Conservation (phyloP, 2,888 invertebrate species). For the Rhingia rostrata region DNA sequence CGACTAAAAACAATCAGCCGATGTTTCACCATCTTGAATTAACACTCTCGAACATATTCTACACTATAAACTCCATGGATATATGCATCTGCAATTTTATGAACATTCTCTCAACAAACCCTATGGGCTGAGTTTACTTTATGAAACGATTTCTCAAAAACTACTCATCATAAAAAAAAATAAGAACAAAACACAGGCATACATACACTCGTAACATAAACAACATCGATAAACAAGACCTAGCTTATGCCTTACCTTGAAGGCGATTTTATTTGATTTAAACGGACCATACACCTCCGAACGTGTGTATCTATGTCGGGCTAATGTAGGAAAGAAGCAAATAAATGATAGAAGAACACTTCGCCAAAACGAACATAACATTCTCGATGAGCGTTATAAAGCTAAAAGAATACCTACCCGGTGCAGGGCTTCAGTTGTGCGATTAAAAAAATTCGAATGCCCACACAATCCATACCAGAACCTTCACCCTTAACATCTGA, state of each 20-base stretch:
- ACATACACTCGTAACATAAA: background rate
- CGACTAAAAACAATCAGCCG: no score
- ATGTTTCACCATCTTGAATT: no score
- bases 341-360: constrained; percentile 13
- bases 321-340: constrained; percentile 20
- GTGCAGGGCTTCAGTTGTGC: constrained; percentile 39
- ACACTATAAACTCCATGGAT: no score
- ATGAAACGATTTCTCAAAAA: no score
- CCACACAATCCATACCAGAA: background rate
- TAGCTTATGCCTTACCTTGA: constrained; percentile 44
- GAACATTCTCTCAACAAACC: no score
- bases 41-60: no score
- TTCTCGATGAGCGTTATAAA: constrained; percentile 22
- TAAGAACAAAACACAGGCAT: no score
- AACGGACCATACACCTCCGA: background rate
- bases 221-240: constrained; percentile 25
- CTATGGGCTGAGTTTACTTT: no score
- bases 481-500: constrained; percentile 8
- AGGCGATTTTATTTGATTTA: constrained; percentile 57
- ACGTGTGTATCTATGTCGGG: background rate
- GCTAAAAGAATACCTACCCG: background rate
- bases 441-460: constrained; percentile 18
- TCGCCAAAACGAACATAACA: constrained; percentile 34
- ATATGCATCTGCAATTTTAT: no score
- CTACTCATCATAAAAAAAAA: no score